Percentiles rank a stretch among this genome's conserved stretches.
phyloP scores from a whole-genome alignment of 2,113 vertebrate species.

The Rutilus rutilus region DNA sequence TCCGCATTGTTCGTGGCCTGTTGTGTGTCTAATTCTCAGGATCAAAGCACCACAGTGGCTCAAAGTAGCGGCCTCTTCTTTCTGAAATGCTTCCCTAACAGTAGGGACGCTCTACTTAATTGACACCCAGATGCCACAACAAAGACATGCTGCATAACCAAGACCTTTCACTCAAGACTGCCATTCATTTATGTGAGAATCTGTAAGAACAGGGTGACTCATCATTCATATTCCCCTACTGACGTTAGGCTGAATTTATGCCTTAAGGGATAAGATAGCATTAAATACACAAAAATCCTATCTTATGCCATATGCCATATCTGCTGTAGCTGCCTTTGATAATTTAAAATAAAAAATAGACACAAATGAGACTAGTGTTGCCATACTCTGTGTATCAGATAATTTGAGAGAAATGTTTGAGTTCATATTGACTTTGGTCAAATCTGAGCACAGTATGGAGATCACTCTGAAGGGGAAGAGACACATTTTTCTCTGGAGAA shows the following conservation, averaged over 20 bases:
- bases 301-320: background rate
- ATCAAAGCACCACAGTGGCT: background rate
- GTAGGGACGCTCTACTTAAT: background rate
- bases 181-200: constrained; percentile 41
- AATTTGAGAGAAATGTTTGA: constrained; percentile 1
- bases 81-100: background rate
- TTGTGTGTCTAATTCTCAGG: background rate
- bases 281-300: background rate
- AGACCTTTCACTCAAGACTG: constrained; percentile 7
- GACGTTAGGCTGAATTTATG: background rate
- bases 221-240: background rate
- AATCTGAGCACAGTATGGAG: background rate
- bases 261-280: background rate
- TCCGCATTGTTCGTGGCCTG: background rate
- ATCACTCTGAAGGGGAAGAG: background rate
- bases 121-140: constrained; percentile 34
- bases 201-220: constrained; percentile 39
- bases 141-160: constrained; percentile 19
- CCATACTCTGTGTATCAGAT: background rate
- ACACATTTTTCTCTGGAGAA: background rate
- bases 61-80: background rate
- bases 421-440: background rate
- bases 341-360: background rate
- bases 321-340: background rate
- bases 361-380: background rate